Evolutionary conservation across 2,888 invertebrate genomes (phyloP).

Genomic region (Nematopogon swammerdamellus): DNA sequence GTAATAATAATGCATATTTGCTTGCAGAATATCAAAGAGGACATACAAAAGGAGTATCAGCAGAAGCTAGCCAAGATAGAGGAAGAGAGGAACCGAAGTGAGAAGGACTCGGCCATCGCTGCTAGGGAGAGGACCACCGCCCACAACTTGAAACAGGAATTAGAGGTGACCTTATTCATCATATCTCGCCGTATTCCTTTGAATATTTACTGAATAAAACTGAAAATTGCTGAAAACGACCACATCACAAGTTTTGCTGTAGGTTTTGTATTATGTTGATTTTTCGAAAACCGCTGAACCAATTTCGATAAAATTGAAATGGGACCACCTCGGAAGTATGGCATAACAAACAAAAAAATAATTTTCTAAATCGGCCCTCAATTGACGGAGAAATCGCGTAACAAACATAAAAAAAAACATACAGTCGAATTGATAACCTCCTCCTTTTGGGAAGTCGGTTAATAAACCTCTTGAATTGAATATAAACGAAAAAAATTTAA

Average conservation of each 20-base stretch:
- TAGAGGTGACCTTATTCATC: slow-evolving; percentile 26
- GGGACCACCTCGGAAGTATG: no score
- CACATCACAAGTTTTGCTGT: no score
- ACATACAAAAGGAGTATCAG: slow-evolving; percentile 38
- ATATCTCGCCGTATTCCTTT: background rate
- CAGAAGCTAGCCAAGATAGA: slow-evolving; percentile 39
- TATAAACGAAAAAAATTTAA: background rate
- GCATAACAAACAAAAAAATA: no score
- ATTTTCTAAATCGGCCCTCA: no score
- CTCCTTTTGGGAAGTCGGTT: background rate
- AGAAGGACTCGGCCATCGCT: slow-evolving; percentile 29
- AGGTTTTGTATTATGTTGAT: no score
- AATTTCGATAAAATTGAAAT: no score
- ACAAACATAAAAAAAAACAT: no score
- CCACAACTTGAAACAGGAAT: slow-evolving; percentile 34
- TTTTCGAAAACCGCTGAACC: no score
- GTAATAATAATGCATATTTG: no score
- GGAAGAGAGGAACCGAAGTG: slow-evolving; percentile 30
- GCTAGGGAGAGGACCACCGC: slow-evolving; percentile 38
- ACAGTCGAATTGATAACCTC: background rate
- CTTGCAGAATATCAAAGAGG: slow-evolving; percentile 32
- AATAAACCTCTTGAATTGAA: no score
- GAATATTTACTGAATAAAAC: background rate
- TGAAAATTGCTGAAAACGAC: background rate
- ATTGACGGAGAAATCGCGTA: no score